Conservation (phyloP, 2,888 invertebrate genomes). For the Pyrochroa serraticornis region DNA sequence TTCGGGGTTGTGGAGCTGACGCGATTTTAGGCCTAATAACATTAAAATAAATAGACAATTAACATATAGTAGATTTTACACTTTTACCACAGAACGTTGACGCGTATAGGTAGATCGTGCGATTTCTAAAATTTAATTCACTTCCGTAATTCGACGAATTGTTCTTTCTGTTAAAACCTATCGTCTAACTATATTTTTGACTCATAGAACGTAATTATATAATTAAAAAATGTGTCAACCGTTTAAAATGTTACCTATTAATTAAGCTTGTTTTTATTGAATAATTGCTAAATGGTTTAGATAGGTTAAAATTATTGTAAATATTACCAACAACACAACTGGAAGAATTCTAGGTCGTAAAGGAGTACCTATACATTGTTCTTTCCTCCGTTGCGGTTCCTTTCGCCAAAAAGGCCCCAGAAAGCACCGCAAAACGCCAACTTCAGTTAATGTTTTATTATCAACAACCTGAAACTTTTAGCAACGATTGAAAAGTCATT, state of each 20-base stretch:
- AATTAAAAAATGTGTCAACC: conserved; percentile 27
- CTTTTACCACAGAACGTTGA: conserved; percentile 19
- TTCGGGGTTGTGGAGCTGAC: not conserved
- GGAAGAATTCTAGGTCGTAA: conserved; percentile 8
- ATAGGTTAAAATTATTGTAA: conserved; percentile 23
- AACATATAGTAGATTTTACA: conserved; percentile 21
- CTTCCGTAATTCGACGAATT: conserved; percentile 6
- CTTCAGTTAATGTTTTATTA: no score
- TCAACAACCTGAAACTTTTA: no score
- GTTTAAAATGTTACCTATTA: conserved; percentile 30
- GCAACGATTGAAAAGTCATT: no score
- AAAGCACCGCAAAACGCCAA: no score
- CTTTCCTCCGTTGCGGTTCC: not conserved
- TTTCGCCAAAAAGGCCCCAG: conserved; percentile 1
- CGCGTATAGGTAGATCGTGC: conserved; percentile 6
- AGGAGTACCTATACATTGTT: conserved; percentile 19
- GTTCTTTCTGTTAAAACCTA: conserved; percentile 31
- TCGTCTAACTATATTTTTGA: conserved; percentile 22
- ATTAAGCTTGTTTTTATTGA: conserved; percentile 29
- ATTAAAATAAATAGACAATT: conserved; percentile 12
- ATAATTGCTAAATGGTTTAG: conserved; percentile 25
- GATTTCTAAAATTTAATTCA: conserved; percentile 17
- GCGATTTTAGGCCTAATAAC: conserved; percentile 19
- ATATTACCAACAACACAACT: conserved; percentile 4
- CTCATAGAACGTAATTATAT: conserved; percentile 22